Percentiles rank a stretch among this genome's conserved stretches.
phyloP scores from a whole-genome alignment of 2,888 invertebrate genomes.

The Stenolophus ochropezus region DNA sequence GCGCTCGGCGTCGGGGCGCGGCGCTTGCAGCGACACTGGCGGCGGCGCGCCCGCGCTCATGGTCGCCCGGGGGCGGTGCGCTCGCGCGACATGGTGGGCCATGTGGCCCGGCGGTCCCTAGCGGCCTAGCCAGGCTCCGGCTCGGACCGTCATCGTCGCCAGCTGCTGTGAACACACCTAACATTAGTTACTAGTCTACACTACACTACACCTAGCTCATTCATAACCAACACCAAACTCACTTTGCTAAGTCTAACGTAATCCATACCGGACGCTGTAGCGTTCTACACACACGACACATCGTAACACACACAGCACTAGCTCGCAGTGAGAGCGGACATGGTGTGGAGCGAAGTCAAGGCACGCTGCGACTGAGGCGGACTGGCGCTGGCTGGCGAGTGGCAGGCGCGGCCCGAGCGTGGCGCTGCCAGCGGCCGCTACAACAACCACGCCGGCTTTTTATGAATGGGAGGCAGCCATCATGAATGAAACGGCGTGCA shows the following conservation, averaged over 20 bases:
- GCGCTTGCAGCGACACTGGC: slow-evolving; percentile 77
- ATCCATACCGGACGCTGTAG: slow-evolving; percentile 31
- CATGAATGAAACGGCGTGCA: slow-evolving; percentile 80
- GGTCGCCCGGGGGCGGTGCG: slow-evolving; percentile 77
- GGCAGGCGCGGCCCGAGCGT: slow-evolving; percentile 66
- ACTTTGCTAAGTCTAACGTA: slow-evolving; percentile 46
- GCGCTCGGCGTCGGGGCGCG: slow-evolving; percentile 90
- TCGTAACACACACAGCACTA: slow-evolving; percentile 39
- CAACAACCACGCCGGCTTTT: slow-evolving; percentile 77
- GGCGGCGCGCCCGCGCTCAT: slow-evolving; percentile 70
- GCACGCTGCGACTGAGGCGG: slow-evolving; percentile 7
- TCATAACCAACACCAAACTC: slow-evolving; percentile 16
- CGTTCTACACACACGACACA: slow-evolving; percentile 45
- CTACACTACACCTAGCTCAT: background rate
- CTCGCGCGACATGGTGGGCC: slow-evolving; percentile 85
- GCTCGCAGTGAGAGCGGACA: slow-evolving; percentile 31
- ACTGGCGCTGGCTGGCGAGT: slow-evolving; percentile 63
- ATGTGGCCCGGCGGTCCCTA: slow-evolving; percentile 78
- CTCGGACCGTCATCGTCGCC: slow-evolving; percentile 82
- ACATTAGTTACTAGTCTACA: too few relatives aligned
- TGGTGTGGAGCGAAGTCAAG: slow-evolving; percentile 37
- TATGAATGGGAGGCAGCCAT: slow-evolving; percentile 85
- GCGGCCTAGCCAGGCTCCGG: slow-evolving; percentile 79
- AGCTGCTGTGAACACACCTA: slow-evolving; percentile 71
- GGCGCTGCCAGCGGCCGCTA: slow-evolving; percentile 69